These are phyloP conservation scores for Aphidius colemani DNA, from an alignment of 2,888 invertebrate species.

Conservation along the genomic window DNA sequence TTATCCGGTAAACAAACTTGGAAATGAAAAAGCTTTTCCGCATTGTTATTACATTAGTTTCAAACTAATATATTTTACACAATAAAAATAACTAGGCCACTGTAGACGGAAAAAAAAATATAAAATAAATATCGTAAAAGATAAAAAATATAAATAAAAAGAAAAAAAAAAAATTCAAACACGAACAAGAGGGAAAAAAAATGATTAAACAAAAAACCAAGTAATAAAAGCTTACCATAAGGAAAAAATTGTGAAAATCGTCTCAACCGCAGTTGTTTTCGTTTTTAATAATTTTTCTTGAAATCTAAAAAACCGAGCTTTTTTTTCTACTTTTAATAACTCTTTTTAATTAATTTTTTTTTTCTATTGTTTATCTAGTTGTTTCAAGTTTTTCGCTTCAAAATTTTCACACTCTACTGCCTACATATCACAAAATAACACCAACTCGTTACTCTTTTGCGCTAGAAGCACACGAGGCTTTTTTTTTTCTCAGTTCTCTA, in stretches of 20 bases:
- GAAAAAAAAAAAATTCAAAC: conserved; percentile 13
- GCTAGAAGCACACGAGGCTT: conserved; percentile 12
- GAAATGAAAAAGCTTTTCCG: no score
- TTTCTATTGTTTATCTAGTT: conserved; percentile 9
- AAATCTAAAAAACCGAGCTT: conserved; percentile 27
- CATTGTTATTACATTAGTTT: no score
- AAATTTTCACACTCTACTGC: conserved; percentile 2
- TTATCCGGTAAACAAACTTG: no score
- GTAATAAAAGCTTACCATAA: conserved; percentile 10
- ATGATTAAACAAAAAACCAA: conserved; percentile 8
- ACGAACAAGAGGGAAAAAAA: conserved; percentile 1
- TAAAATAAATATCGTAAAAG: no score
- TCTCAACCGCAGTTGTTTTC: background rate
- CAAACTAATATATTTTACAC: no score
- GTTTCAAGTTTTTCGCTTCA: background rate
- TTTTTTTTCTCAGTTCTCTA: conserved; percentile 1
- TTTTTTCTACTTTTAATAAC: conserved; percentile 6
- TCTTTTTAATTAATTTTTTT: background rate
- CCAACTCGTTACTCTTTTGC: no score
- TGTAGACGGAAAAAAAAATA: no score
- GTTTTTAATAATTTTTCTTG: background rate
- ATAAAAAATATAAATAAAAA: no score
- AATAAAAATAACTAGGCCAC: no score
- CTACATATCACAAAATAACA: no score
- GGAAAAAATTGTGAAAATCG: background rate